Evolutionary conservation across 2,888 invertebrate species (phyloP), one percentile per base, ranked within the genome.

Genomic region (Drosophila diplacantha): DNA sequence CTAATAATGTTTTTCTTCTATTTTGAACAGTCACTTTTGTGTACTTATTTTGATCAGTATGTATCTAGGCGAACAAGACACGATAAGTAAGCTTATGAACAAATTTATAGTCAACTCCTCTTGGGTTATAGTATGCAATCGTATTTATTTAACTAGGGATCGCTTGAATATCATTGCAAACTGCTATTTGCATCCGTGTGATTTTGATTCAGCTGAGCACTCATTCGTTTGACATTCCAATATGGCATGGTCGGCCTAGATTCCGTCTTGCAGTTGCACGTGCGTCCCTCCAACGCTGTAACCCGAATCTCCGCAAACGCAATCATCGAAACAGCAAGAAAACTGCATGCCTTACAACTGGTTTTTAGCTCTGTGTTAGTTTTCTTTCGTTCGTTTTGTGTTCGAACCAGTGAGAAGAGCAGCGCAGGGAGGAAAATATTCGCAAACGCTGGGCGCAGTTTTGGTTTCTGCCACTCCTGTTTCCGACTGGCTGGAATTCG

Each of bases 401-500:
- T 39, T 57, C 32, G 44, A 54, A 34, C 29, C 20, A 29, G 35
- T n/a, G 34, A 11, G 37, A 55, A n/a, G 20, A 6, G 12, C 47
- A 8, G 34, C 12, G 1, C 26, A 32, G 22, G 35, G 41, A 41
- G 26, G n/a, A 51, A 38, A 53, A 63, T 37, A 53, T 26, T 43
- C 22, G 38, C 54, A 56, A 64, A 53, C 60, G 41, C 49, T 71
- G 81, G 72, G 55, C 60, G 70, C 63, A 52, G 60, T 63, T 52
- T 47, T 37, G 37, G 39, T 41, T 38, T 52, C 20, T 72, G 72
- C 71, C 77, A 82, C 83, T 77, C 77, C 77, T 67, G 77, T 69
- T 72, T 55, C 53, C 43, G 52, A 64, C 18, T 34, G 9, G 39
- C 20, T 43, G 79, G 69, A 71, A 81, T 81, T 72, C 65, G 58